Evolutionary conservation across 2,888 invertebrate genomes (phyloP).

Genomic region (Ichneumoninae sp.): DNA sequence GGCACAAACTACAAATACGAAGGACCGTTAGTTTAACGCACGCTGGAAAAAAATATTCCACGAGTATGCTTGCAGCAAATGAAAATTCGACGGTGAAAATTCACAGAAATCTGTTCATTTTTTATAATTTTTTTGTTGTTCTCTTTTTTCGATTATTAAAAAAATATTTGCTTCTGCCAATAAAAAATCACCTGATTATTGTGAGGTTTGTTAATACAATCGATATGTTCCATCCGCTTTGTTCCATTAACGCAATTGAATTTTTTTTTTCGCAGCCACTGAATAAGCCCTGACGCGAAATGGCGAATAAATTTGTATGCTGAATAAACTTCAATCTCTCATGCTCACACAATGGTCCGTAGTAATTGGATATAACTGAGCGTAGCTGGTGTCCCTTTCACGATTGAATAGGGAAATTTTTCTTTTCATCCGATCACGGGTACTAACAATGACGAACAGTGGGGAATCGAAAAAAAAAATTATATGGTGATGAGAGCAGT

Average conservation of each 20-base stretch:
- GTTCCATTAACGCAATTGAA: neutral
- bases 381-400: neutral
- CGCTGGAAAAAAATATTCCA: neutral
- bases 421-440: neutral
- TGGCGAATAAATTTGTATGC: neutral
- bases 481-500: neutral
- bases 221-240: neutral
- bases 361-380: neutral
- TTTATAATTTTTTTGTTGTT: neutral
- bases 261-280: neutral
- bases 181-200: neutral
- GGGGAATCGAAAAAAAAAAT: neutral
- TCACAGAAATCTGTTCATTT: neutral
- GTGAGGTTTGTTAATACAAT: neutral
- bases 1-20: constrained; percentile 3
- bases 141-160: neutral
- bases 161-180: neutral
- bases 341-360: neutral
- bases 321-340: neutral
- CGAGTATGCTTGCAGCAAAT: neutral
- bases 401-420: neutral
- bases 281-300: neutral
- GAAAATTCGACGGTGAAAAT: neutral
- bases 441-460: neutral
- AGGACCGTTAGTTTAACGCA: constrained; percentile 1